These are phyloP conservation scores for Galeopterus variegatus DNA, from an alignment of 2,113 vertebrate species.

Conservation along the genomic window DNA sequence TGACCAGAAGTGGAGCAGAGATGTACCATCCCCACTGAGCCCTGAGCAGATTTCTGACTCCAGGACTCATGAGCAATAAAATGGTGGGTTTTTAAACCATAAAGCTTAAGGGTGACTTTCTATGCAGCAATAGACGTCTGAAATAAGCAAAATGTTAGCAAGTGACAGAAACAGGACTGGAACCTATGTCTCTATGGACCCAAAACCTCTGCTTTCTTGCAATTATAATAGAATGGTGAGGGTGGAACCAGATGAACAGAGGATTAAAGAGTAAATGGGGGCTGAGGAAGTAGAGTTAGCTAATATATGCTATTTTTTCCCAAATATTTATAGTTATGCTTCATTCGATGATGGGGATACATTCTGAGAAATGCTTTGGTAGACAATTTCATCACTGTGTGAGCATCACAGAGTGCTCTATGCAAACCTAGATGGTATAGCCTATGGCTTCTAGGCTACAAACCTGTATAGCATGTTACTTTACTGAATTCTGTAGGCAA, in stretches of 20 bases:
- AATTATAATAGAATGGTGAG: not conserved
- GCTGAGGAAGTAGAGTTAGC: not conserved
- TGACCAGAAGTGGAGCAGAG: not conserved
- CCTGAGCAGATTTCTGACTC: not conserved
- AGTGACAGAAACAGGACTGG: not conserved
- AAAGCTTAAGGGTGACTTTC: not conserved
- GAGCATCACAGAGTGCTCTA: too few species aligned
- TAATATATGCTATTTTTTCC: not conserved
- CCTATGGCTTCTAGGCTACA: too few species aligned
- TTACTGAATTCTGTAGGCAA: too few species aligned
- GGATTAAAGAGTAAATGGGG: not conserved
- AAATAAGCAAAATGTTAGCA: not conserved
- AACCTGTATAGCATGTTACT: too few species aligned
- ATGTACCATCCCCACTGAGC: not conserved
- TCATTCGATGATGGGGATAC: too few species aligned
- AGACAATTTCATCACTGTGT: too few species aligned
- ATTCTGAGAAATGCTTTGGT: too few species aligned
- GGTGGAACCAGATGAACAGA: not conserved
- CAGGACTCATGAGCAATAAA: not conserved
- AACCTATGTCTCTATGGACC: not conserved
- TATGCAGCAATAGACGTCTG: not conserved
- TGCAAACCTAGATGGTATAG: too few species aligned
- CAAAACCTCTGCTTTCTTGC: not conserved
- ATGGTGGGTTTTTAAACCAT: not conserved
- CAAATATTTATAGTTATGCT: not conserved